Base-by-base conservation (phyloP, 2,113 vertebrate species). In the Spea multiplicata region DNA sequence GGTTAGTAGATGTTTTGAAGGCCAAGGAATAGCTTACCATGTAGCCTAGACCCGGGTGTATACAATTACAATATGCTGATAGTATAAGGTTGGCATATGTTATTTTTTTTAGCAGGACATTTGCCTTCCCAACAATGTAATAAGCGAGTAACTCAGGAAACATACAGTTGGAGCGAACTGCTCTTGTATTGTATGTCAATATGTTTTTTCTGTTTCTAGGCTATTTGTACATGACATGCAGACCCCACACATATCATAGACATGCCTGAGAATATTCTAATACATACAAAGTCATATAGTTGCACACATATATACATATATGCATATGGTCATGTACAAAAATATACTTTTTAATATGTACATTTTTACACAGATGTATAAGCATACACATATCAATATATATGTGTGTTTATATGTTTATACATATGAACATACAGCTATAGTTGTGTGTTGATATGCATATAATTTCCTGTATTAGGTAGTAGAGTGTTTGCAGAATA, bases 311-410 rank as follows among this genome's bases (percentile, higher is more conserved):
- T 72, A 68, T 46, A 49, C 14, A 71, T 65, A 53, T 64, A 71
- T 55, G 44, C 70, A 53, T 77, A 48, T 6, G 49, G 8, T 45
- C 6, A 55, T 72, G 66, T 64, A 65, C 72, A 5, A 71, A 44
- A 53, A 48, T 78, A 61, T 76, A 8, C 52, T 44, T 76, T 30
- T 30, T 16, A 12, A 67, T 70, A 70, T n/a, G 47, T 30, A 30
- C 30, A 30, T 70, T 70, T 13, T 8, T 49, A 50, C 47, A 50
- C 47, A 70, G 14, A 64, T 71, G 45, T 78, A 64, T 78, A 70
- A 1, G 70, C 9, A 8, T 10, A 55, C 71, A 14, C 71, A 48
- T 78, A n/a, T n/a, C n/a, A n/a, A n/a, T n/a, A n/a, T n/a, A 64
- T 16, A 71, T 66, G 14, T 59, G 70, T 73, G n/a, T 45, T 8